Evolutionary conservation across 2,113 vertebrate species (phyloP), one percentile per base, ranked within the genome.

Genomic region (Ophthalmolycus amberensis): DNA sequence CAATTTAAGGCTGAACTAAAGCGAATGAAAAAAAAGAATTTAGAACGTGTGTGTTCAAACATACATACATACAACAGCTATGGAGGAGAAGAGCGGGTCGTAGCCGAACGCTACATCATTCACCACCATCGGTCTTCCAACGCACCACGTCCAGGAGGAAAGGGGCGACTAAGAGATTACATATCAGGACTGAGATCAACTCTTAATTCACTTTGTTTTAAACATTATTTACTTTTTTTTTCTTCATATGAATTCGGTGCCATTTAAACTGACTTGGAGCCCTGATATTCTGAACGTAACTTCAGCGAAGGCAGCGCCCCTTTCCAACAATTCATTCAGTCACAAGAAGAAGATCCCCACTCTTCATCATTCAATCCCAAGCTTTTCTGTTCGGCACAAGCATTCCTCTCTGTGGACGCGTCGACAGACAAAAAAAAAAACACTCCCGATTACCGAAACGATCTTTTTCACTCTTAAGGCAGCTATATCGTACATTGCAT

Each of bases 381-480:
- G 0, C 29, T n/a, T 58, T 65, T 59, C 37, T 10, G 52, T 90
- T 91, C 89, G 32, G 32, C 32, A 32, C 32, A 32, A 32, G 32
- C 32, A 4, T 32, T 25, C 69, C 18, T 65, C 29, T 16, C 0
- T 3, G 60, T 22, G 22, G 59, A 71, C 1, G 6, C 58, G 75
- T 32, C 70, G 77, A 85, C 85, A 82, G 69, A 76, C 59, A 69
- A 29, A 29, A 29, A 29, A 75, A 15, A 67, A 44, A 70, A 27
- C 1, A 48, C 38, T 52, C 18, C 58, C 54, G 75, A 82, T 40
- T 2, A 62, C 59, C 6, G 15, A 68, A 77, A 84, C 10, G 1
- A 12, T 46, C 22, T 56, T 70, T 69, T 37, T 71, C n/a, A 82
- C 69, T 79, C 75, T 87, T 92, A 91, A 93, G 92, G 91, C 91